phyloP scores from a whole-genome alignment of 2,113 vertebrate species.

The Phoenicopterus ruber region DNA sequence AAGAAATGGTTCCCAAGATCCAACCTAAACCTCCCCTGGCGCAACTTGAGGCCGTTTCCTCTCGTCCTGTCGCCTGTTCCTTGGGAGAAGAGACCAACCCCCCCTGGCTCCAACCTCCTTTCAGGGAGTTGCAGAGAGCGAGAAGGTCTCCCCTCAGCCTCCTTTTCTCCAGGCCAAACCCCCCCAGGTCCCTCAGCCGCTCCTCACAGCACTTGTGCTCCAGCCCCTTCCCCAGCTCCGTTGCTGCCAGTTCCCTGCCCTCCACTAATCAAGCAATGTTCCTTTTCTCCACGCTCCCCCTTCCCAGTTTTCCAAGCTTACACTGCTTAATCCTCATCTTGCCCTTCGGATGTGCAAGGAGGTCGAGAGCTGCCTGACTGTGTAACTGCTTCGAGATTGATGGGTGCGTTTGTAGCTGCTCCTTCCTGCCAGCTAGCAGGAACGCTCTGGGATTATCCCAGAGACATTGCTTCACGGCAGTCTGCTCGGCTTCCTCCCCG shows the following conservation, averaged over 20 bases:
- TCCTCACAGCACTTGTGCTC: no score
- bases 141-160: no score
- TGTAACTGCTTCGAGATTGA: not conserved
- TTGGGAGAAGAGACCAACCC: no score
- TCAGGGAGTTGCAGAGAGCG: no score
- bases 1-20: no score
- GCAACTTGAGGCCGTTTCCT: no score
- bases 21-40: no score
- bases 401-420: not conserved
- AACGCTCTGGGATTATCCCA: not conserved
- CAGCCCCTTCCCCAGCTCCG: no score
- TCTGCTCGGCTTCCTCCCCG: not conserved
- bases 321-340: not conserved
- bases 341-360: not conserved
- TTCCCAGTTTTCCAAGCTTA: not conserved
- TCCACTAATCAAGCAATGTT: not conserved
- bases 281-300: not conserved
- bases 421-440: not conserved
- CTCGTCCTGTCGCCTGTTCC: no score
- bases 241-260: not conserved
- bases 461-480: not conserved
- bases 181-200: no score
- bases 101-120: no score
- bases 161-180: no score
- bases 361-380: not conserved